Evolutionary conservation across 2,888 invertebrate genomes (phyloP), one percentile per base, ranked within the genome.

Genomic region (Coelinius sp.): DNA sequence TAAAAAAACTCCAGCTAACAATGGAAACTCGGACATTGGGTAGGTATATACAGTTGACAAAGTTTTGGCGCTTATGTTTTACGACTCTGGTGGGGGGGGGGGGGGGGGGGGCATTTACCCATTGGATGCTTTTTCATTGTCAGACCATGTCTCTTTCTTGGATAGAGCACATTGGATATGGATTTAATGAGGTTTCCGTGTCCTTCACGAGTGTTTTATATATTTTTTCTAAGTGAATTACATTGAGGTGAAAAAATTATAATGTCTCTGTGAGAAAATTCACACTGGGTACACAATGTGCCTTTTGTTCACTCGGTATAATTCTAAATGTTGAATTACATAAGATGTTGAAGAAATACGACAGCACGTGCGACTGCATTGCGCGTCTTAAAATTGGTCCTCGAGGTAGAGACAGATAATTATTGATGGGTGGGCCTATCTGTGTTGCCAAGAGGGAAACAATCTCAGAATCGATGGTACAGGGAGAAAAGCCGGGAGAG

Each of bases 361-460:
- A 59, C 64, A 73, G 80, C 78, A 83, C 81, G 83, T 82, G 81
- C 78, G 80, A 81, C 83, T 75, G 83, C 83, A 83, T 81, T 83
- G 83, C 83, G 70, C 73, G 73, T 17, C 78, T 74, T 78, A 76
- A 77, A 80, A 77, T 63, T n/a, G 56, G 20, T 35, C 53, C 22
- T 25, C 25, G 12, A 25, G 8, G 35, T 24, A 59, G 63, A 56
- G 62, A 65, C 14, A 72, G 38, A 68, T 76, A 73, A 76, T 76
- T 70, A 68, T 65, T 69, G 52, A 56, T 63, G 41, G 25, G 10
- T 24, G 62, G 38, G 38, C 35, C 38, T 35, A 20, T 35, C 35
- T 38, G 22, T 24, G 41, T n/a, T 12, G 22, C 24, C 20, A 24
- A 41, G n/a, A n/a, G 3, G 41, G 41, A 24, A 41, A 41, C 24